Conservation (phyloP, 1,140 invertebrate species). For the Sycophila sp. region DNA sequence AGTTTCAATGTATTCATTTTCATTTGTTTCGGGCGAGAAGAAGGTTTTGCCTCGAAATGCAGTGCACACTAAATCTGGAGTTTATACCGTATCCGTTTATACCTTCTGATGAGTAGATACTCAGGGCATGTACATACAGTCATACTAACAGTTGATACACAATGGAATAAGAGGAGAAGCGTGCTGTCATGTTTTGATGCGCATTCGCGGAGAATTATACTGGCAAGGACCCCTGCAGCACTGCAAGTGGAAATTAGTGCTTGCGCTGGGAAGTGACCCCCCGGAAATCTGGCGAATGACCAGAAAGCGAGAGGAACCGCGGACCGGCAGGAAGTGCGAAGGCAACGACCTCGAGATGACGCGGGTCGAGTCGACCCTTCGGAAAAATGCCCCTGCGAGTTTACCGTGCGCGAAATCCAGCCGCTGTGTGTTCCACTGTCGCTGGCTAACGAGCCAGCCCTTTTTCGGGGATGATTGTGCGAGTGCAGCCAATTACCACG, state of each 20-base stretch:
- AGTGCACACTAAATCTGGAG: too few relatives aligned
- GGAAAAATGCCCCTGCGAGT: not conserved
- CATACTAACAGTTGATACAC: too few relatives aligned
- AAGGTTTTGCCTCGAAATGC: too few relatives aligned
- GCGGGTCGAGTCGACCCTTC: not conserved
- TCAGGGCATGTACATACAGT: not conserved
- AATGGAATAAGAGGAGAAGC: not conserved
- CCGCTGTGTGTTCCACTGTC: too few relatives aligned
- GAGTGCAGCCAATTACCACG: not conserved
- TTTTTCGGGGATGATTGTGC: not conserved
- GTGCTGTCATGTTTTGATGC: too few relatives aligned
- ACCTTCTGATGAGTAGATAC: not conserved
- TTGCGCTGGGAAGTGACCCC: not conserved
- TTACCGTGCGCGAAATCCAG: not conserved
- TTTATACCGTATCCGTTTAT: not conserved
- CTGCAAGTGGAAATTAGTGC: slow-evolving; percentile 1
- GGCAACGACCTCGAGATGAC: not conserved
- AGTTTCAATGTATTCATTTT: too few relatives aligned
- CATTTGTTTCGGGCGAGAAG: too few relatives aligned
- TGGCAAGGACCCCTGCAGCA: not conserved
- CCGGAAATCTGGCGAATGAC: slow-evolving; percentile 19
- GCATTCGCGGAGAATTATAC: too few relatives aligned
- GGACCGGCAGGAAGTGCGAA: not conserved
- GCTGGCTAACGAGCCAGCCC: too few relatives aligned
- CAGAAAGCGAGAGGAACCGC: not conserved